Evolutionary conservation across 2,888 invertebrate genomes (phyloP).

Genomic region (Cerceris rybyensis): DNA sequence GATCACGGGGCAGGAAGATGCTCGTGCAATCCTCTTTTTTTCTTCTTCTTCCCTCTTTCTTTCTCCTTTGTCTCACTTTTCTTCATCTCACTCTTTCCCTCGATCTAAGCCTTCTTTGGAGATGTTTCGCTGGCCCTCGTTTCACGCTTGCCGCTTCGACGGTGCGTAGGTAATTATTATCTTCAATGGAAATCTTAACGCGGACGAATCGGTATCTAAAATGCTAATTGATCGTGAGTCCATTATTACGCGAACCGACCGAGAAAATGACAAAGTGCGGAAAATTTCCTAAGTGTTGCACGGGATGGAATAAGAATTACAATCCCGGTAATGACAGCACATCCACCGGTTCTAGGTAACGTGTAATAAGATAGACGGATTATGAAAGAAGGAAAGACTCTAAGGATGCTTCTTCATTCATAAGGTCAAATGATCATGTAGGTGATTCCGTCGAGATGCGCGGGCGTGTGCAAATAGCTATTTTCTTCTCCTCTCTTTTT

Average conservation of each 20-base stretch:
- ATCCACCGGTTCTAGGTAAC: constrained; percentile 61
- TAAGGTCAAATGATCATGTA: constrained; percentile 66
- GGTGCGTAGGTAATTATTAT: constrained; percentile 19
- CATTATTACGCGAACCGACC: constrained; percentile 34
- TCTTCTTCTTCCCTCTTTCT: constrained; percentile 2
- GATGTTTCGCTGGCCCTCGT: constrained; percentile 14
- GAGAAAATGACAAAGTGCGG: constrained; percentile 56
- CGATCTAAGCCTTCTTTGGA: background rate
- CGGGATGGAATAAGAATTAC: constrained; percentile 61
- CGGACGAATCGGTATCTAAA: constrained; percentile 32
- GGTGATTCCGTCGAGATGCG: background rate
- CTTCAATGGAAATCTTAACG: constrained; percentile 12
- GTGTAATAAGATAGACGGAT: constrained; percentile 68
- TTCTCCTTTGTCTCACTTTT: background rate
- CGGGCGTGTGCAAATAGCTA: constrained; percentile 1
- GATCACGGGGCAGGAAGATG: constrained; percentile 15
- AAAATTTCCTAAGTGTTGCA: constrained; percentile 58
- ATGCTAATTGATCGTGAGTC: constrained; percentile 52
- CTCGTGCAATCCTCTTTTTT: background rate
- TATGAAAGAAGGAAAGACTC: constrained; percentile 70
- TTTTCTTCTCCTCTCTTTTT: background rate
- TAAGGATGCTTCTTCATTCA: constrained; percentile 62
- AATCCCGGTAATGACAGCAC: constrained; percentile 61
- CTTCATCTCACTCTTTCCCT: background rate
- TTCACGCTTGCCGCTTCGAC: constrained; percentile 31